Conservation (phyloP, 2,888 invertebrate genomes). For the Hermaeophaga mercurialis region DNA sequence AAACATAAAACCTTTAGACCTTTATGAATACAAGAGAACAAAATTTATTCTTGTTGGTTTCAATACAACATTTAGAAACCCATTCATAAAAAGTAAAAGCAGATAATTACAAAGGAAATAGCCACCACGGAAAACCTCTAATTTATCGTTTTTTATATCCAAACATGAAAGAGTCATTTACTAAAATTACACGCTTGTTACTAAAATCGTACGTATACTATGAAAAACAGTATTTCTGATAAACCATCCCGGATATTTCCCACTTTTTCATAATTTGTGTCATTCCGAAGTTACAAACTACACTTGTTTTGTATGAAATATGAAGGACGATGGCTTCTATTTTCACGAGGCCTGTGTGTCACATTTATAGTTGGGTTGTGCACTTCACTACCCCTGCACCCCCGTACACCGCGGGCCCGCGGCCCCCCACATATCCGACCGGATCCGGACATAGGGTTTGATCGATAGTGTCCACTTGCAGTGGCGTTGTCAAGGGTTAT, state of each 20-base stretch:
- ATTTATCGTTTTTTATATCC: too few relatives aligned
- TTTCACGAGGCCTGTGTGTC: constrained; percentile 26
- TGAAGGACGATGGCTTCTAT: constrained; percentile 21
- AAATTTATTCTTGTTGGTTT: too few relatives aligned
- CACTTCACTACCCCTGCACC: constrained; percentile 18
- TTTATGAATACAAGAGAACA: too few relatives aligned
- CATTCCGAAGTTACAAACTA: background rate
- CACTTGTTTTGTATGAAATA: constrained; percentile 21
- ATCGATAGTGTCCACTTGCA: constrained; percentile 55
- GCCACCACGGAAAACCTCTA: too few relatives aligned
- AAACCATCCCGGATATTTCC: too few relatives aligned
- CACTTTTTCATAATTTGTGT: background rate
- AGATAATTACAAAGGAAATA: too few relatives aligned
- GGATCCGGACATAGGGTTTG: constrained; percentile 53
- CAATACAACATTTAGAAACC: too few relatives aligned
- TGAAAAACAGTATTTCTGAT: too few relatives aligned
- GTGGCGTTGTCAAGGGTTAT: constrained; percentile 20
- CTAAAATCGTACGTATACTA: background rate
- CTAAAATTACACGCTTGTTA: background rate
- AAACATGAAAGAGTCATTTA: too few relatives aligned
- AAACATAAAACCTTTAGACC: too few relatives aligned
- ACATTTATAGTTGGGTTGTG: constrained; percentile 32
- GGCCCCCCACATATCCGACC: constrained; percentile 43
- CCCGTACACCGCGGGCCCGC: constrained; percentile 30
- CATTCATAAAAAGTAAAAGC: too few relatives aligned